Evolutionary conservation across 2,113 vertebrate genomes (phyloP), one percentile per base, ranked within the genome.

Genomic region (Tichodroma muraria): DNA sequence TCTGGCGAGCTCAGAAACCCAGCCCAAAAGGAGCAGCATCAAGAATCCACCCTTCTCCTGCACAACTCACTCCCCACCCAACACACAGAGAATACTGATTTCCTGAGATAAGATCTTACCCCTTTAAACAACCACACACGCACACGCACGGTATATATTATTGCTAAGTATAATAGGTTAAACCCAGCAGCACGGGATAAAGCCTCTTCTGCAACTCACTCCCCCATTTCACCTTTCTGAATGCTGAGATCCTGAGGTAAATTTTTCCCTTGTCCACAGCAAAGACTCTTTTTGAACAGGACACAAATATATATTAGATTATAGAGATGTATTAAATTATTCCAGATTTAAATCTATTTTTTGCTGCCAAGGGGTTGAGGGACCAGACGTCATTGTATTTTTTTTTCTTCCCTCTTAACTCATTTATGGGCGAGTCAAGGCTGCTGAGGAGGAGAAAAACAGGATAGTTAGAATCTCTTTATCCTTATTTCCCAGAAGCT

Each of bases 251-350:
- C 87, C 79, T 97, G 96, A 96, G 91, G 91, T 96, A 92, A 95
- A 90, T 91, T 93, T 87, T 95, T 94, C 69, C 87, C 76, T 95
- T 89, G 88, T 90, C 86, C 93, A 94, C 96, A 94, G 95, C 96
- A 97, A 96, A 97, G 97, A 97, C 94, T 97, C 38, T 95, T 95
- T 95, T 90, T 93, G 93, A 96, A 84, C 90, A 96, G 96, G 95
- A 96, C 95, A 97, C 96, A 97, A 94, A 97, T 97, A 98, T 97
- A 98, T 98, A 98, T 97, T 97, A 96, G 96, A 97, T 96, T 97
- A 98, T 98, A 98, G 97, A 98, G 98, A 98, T 98, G 97, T 96
- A 97, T 98, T 98, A 98, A 98, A 98, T 98, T 98, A 98, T 98
- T 98, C 97, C 95, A 98, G 97, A 98, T 97, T 97, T 97, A 96